Evolutionary conservation across 2,113 vertebrate species (phyloP).

Genomic region (Aphyosemion australe): DNA sequence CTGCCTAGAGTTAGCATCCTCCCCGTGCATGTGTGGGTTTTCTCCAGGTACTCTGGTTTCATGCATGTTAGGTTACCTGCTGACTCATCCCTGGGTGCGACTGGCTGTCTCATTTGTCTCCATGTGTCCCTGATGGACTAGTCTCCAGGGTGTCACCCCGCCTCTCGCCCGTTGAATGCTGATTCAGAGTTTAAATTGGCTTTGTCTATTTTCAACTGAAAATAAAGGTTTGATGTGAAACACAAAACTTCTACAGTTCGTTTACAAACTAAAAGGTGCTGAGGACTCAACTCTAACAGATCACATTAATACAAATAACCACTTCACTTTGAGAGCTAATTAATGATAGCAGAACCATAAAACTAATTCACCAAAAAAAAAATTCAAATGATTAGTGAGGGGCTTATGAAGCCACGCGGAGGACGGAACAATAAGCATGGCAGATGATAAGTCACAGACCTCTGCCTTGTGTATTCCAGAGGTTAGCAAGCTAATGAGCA

Average conservation of each 20-base stretch:
- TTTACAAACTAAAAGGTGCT: not conserved
- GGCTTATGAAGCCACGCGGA: not conserved
- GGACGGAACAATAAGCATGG: not conserved
- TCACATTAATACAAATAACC: too few relatives aligned
- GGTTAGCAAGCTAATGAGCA: slow-evolving; percentile 8
- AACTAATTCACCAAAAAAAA: not conserved
- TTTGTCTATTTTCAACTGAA: not conserved
- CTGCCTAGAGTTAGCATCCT: too few relatives aligned
- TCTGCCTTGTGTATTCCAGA: not conserved
- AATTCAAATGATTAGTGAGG: not conserved
- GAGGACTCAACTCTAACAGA: not conserved
- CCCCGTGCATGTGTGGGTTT: too few relatives aligned
- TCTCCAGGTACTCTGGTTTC: too few relatives aligned
- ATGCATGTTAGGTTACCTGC: too few relatives aligned
- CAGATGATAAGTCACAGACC: not conserved
- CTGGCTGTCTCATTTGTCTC: too few relatives aligned
- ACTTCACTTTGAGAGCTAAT: not conserved
- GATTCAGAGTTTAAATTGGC: too few relatives aligned
- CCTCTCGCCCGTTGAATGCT: too few relatives aligned
- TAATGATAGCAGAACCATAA: not conserved
- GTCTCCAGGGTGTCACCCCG: too few relatives aligned
- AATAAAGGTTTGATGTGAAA: not conserved
- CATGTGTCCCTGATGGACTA: too few relatives aligned
- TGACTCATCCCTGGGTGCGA: too few relatives aligned
- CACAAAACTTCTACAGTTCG: too few relatives aligned